Evolutionary conservation across 2,888 invertebrate genomes (phyloP).

Genomic region (Cryptocheilus praepositus): DNA sequence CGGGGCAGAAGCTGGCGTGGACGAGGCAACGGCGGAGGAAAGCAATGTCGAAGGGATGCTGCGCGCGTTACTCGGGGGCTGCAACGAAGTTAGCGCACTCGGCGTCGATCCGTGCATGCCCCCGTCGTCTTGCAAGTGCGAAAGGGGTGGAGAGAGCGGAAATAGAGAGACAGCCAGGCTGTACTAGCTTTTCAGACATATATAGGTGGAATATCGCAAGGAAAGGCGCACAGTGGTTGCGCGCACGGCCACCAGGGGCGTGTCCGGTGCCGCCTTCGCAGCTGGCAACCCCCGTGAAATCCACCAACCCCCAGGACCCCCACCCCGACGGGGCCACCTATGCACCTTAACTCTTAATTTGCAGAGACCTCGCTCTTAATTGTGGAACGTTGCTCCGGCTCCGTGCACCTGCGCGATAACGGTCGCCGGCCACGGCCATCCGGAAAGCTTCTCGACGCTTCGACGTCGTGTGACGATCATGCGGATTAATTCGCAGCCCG

Average conservation of each 20-base stretch:
- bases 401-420: constrained; percentile 58
- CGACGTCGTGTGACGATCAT: not conserved
- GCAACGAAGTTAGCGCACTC: constrained; percentile 45
- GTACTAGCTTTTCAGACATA: constrained; percentile 55
- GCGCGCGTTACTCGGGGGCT: constrained; percentile 37
- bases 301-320: constrained; percentile 63
- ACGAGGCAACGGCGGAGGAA: constrained; percentile 10
- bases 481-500: not conserved
- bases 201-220: constrained; percentile 60
- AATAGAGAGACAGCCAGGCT: constrained; percentile 56
- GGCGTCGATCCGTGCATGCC: constrained; percentile 50
- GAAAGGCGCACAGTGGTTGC: constrained; percentile 70
- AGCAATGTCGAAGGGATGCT: constrained; percentile 35
- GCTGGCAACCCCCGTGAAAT: constrained; percentile 60
- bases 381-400: constrained; percentile 54
- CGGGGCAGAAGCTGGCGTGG: too few species aligned
- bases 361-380: constrained; percentile 64
- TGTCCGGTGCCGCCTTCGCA: constrained; percentile 72
- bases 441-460: constrained; percentile 26
- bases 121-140: constrained; percentile 41
- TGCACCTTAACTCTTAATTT: constrained; percentile 69
- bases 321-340: constrained; percentile 57
- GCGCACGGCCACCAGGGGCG: constrained; percentile 71
- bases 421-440: constrained; percentile 44
- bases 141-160: constrained; percentile 50